These are phyloP conservation scores for Myiagra hebetior DNA, from an alignment of 2,113 vertebrate species.

Conservation along the genomic window DNA sequence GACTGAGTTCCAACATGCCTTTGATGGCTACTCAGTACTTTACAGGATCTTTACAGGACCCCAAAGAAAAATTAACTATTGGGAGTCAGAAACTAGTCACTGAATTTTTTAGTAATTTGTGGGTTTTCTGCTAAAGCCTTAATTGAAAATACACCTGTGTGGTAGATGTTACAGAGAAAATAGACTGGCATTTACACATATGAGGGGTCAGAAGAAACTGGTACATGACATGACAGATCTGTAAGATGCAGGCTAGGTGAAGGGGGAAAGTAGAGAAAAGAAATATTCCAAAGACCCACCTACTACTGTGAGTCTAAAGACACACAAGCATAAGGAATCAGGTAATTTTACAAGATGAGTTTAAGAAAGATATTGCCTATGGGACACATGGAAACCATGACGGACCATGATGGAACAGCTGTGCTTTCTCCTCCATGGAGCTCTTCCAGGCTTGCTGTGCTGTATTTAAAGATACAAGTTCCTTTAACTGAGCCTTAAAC, in stretches of 20 bases:
- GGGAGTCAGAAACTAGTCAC: neutral
- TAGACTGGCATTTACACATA: neutral
- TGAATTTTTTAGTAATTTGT: neutral
- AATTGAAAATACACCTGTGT: neutral
- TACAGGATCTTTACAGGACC: neutral
- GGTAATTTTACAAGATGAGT: constrained; percentile 47
- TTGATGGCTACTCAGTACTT: neutral
- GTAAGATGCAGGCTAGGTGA: neutral
- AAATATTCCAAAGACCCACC: neutral
- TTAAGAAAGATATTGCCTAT: constrained; percentile 42
- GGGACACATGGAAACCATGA: constrained; percentile 39
- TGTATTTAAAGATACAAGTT: constrained; percentile 46
- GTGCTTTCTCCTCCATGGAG: constrained; percentile 17
- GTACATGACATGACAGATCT: neutral
- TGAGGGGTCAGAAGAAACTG: neutral
- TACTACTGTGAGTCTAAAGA: neutral
- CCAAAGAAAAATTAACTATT: neutral
- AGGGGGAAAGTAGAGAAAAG: neutral
- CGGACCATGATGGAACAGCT: constrained; percentile 43
- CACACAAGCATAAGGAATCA: constrained; percentile 34
- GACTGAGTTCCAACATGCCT: neutral
- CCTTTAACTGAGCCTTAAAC: constrained; percentile 49
- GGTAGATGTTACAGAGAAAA: neutral
- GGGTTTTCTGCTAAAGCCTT: neutral
- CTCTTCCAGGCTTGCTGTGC: neutral